Percentiles rank a stretch among this genome's conserved stretches.
These are phyloP conservation scores for Calidris pugnax DNA, from an alignment of 2,113 vertebrate genomes.

Conservation along the genomic window DNA sequence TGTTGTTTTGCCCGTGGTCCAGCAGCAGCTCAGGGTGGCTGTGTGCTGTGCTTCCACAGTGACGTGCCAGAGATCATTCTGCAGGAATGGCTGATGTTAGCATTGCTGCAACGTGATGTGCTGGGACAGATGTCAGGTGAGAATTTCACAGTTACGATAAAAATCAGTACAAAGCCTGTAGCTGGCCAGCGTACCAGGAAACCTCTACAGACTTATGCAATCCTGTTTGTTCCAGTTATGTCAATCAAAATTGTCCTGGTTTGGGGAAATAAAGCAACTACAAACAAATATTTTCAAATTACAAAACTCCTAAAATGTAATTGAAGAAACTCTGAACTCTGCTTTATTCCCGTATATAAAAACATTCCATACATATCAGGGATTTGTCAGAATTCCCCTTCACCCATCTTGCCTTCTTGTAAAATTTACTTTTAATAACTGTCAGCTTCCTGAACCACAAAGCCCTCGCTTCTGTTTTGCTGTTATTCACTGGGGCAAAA, in stretches of 20 bases:
- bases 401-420: neutral
- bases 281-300: constrained; percentile 36
- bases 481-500: constrained; percentile 12
- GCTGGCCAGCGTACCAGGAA: constrained; percentile 20
- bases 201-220: constrained; percentile 33
- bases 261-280: neutral
- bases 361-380: constrained; percentile 64
- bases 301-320: neutral
- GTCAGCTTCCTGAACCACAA: constrained; percentile 44
- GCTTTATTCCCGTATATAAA: constrained; percentile 28
- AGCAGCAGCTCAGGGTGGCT: rapidly evolving
- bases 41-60: neutral
- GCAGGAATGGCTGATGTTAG: neutral
- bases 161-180: constrained; percentile 23
- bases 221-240: neutral
- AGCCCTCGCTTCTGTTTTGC: constrained; percentile 25
- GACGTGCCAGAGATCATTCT: neutral
- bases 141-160: constrained; percentile 5
- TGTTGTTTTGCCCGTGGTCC: neutral
- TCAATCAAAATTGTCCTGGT: neutral
- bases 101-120: neutral
- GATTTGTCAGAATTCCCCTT: constrained; percentile 51
- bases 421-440: constrained; percentile 66
- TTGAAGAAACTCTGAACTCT: constrained; percentile 30
- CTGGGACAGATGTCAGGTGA: constrained; percentile 15